Base-by-base conservation (phyloP, 2,797 vertebrate species). In the Anguilla marmorata region DNA sequence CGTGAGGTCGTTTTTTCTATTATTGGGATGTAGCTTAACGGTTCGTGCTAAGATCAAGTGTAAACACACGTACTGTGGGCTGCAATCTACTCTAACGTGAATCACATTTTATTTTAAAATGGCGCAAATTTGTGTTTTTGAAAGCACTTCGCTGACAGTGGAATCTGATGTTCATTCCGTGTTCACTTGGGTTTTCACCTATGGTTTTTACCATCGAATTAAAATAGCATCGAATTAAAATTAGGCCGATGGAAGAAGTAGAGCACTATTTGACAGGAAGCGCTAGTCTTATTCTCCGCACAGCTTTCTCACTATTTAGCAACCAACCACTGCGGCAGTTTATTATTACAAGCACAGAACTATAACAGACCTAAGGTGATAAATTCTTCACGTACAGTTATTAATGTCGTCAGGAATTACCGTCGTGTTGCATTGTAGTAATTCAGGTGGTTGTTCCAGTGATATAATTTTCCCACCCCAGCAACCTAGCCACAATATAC, bases 221-320 rank as follows among this genome's bases (percentile, higher is more conserved):
- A 69, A 79, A 69, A 69, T 69, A 41, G 7, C 82, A 84, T 52
- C 27, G 82, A 84, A 84, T 84, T 84, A 12, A 30, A 84, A 63
- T 63, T 45, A 85, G 4, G 54, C 63, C 48, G 45, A 52, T 85
- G 60, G 80, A 83, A 69, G 80, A 83, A 69, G 63, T 74, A 12
- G 87, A n/a, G 41, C 87, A 88, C 58, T 85, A 88, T 88, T 88
- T 88, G 58, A 74, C 87, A 88, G 87, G 87, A 88, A 85, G 82
- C 56, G 63, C 45, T 41, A 16, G 52, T 24, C 52, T 24, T 41
- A 33, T 27, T 11, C 66, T 24, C 58, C 16, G 48, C 82, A 24
- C 33, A 84, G 83, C 60, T 7, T 16, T 37, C 80, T 88, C 87
- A 85, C 80, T 88, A 84, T 88, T 88, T 88, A 63, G 87, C 87